Evolutionary conservation across 2,888 invertebrate species (phyloP), one percentile per base, ranked within the genome.

Genomic region (Luffia ferchaultella): DNA sequence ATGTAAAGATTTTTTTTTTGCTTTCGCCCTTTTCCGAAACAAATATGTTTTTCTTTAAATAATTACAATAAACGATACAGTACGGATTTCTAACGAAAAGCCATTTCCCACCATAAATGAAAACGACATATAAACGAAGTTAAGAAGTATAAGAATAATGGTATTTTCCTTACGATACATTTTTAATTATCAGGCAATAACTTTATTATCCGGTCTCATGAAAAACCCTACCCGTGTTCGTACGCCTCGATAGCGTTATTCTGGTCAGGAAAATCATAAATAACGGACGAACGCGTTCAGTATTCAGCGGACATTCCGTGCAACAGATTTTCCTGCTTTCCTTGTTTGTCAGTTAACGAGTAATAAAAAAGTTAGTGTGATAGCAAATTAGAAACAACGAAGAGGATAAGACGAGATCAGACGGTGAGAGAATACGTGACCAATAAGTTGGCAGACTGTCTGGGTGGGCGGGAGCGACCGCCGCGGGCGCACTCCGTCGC

Each of bases 331-430:
- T 54, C 54, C 57, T 46, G 50, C 54, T 45, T 53, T 12, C 43
- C 20, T 65, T 74, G 72, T 73, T 75, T 73, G 68, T 70, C 68
- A 68, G 71, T 75, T 74, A 71, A 65, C 64, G 69, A 76, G 70
- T 70, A 76, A 75, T 76, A 76, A 74, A 76, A 53, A 73, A 75
- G 71, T 73, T 70, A 69, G 68, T 74, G 73, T 67, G 72, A 73
- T 70, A 70, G 70, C 70, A 75, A 73, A 76, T 76, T 75, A 74
- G 73, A 68, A 73, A 73, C 67, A 70, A 68, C 65, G 64, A 62
- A 51, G 49, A 53, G 50, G 49, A 46, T 50, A 46, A 48, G 61
- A 69, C 63, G 55, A 58, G 68, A 67, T 67, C 67, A 62, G 64
- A 63, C 63, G 62, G 60, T 58, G 65, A n/a, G 20, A 42, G 69